phyloP scores from a whole-genome alignment of 2,797 vertebrate genomes.

The Brachyalestes nurse region DNA sequence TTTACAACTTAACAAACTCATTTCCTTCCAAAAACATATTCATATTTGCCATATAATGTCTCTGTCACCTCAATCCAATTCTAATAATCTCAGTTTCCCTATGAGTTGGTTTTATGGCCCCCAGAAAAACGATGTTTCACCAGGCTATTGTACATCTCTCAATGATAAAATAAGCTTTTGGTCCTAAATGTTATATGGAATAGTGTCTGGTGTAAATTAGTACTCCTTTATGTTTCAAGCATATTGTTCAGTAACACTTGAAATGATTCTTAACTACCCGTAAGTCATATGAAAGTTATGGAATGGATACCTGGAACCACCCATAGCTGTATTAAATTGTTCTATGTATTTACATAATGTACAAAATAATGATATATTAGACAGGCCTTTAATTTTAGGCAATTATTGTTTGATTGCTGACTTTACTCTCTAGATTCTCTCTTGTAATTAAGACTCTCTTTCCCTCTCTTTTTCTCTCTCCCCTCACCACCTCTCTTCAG shows the following conservation, averaged over 20 bases:
- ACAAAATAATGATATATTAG: background rate
- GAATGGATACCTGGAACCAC: no score
- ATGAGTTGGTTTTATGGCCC: constrained; percentile 57
- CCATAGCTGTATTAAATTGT: no score
- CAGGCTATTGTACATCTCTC: constrained; percentile 26
- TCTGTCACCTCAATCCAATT: constrained; percentile 58
- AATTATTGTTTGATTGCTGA: background rate
- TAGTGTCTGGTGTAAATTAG: background rate
- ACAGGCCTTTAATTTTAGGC: background rate
- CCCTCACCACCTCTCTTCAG: constrained; percentile 28
- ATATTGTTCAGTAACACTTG: background rate
- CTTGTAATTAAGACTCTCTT: background rate
- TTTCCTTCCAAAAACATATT: constrained; percentile 55
- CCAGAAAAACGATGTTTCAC: constrained; percentile 46
- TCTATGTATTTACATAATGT: no score
- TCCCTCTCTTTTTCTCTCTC: background rate
- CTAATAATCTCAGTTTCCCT: constrained; percentile 56
- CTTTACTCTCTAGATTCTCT: background rate
- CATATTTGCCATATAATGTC: constrained; percentile 40
- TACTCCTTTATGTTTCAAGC: background rate
- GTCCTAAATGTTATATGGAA: background rate
- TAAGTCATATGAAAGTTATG: no score
- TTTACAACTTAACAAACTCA: constrained; percentile 65
- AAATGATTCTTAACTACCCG: background rate
- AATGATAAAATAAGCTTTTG: constrained; percentile 21